Evolutionary conservation across 1,140 invertebrate genomes (phyloP), one percentile per base, ranked within the genome.

Genomic region (Leptinotarsa defecta): DNA sequence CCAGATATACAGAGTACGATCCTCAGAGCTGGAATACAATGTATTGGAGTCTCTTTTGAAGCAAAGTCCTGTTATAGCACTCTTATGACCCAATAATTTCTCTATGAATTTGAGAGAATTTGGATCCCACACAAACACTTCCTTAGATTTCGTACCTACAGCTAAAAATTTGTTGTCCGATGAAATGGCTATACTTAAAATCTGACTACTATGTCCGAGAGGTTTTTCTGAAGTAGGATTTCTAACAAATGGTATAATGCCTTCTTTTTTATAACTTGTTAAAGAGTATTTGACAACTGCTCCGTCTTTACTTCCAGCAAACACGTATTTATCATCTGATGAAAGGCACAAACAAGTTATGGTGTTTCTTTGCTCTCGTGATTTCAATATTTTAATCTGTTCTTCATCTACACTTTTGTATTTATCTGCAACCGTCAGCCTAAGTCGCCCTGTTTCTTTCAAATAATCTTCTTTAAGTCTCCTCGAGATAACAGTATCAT

Each of bases 1-100:
- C 97, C 97, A 99, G 43, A 98, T 92, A 88, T 94, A 94, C 0
- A 98, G 92, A 48, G 94, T 92, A 79, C 93, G 89, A 85, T 99
- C 98, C 82, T 92, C 90, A 65, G 92, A 92, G 8, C 89, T 89
- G 61, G 95, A 97, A 83, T 95, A 98, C 52, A 99, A 87, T 24
- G 94, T 93, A 86, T 98, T 95, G n/a, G 93, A 92, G 75, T 93
- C 91, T 84, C 91, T 93, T 81, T 95, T 92, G 85, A 99, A 98
- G 22, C 92, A 91, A 69, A 99, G 82, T 27, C 95, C 94, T 64
- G 93, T 91, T 1, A 97, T 88, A 43, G 85, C 80, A 78, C 89
- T 92, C 83, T 93, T 90, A 81, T 97, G 95, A 0, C 94, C 94
- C 84, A 89, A 91, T 76, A 99, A 93, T 49, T 92, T 93, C 81